Percentiles rank a stretch among this genome's conserved stretches.
These are phyloP conservation scores for Enteromius treurensis DNA, from an alignment of 2,797 vertebrate species.

Conservation along the genomic window DNA sequence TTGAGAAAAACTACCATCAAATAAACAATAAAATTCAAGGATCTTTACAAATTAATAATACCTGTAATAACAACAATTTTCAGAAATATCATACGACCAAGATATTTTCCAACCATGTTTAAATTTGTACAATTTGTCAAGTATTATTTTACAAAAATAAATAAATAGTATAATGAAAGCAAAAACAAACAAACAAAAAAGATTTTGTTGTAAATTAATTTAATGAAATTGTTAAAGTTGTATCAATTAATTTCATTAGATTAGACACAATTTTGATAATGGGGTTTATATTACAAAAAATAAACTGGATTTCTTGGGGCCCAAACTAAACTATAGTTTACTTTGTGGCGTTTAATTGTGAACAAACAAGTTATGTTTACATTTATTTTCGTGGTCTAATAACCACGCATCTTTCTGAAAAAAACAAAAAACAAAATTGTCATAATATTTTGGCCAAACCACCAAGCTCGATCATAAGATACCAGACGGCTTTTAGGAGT, in stretches of 20 bases:
- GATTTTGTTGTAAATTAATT: too few relatives aligned
- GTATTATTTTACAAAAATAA: background rate
- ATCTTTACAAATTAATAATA: background rate
- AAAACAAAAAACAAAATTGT: background rate
- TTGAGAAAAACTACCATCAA: background rate
- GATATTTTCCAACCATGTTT: background rate
- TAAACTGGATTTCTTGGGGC: background rate
- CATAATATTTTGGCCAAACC: background rate
- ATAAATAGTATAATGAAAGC: too few relatives aligned
- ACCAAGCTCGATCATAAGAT: background rate
- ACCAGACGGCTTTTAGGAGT: background rate
- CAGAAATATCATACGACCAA: background rate
- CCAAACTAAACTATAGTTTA: background rate
- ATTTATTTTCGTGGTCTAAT: background rate
- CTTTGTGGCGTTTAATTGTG: background rate
- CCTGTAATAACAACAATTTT: background rate
- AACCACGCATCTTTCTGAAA: background rate
- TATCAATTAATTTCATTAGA: background rate
- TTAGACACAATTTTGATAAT: background rate
- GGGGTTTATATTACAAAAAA: background rate
- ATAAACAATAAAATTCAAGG: background rate
- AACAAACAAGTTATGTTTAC: background rate
- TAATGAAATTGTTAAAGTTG: background rate
- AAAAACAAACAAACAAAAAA: too few relatives aligned
- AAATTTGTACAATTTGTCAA: background rate